Conservation (phyloP, 1,140 invertebrate genomes). For the Teleopsis dalmanni region DNA sequence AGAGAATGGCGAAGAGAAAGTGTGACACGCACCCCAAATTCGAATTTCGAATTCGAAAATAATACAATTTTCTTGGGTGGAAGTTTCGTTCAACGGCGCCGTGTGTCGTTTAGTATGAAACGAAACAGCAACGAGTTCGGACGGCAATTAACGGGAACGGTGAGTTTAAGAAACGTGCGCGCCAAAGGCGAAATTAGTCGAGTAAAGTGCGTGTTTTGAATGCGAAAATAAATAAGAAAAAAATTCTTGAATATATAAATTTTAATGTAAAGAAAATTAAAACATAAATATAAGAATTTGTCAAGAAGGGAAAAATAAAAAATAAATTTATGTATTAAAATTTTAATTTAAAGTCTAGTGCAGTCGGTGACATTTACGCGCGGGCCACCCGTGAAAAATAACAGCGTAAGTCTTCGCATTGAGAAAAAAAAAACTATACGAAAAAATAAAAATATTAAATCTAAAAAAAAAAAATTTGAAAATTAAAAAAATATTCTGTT, state of each 20-base stretch:
- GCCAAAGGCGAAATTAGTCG: slow-evolving; percentile 5
- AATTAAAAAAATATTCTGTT: too few species aligned
- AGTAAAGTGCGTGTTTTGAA: slow-evolving; percentile 1
- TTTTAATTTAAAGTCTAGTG: too few species aligned
- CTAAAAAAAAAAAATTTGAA: too few species aligned
- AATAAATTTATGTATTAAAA: not conserved
- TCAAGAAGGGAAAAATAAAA: not conserved
- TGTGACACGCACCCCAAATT: not conserved
- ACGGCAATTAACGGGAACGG: slow-evolving; percentile 10
- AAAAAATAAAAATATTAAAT: too few species aligned
- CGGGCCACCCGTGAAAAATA: too few species aligned
- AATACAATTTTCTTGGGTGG: not conserved
- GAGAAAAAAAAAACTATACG: too few species aligned
- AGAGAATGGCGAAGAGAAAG: not conserved
- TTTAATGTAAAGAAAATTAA: not conserved
- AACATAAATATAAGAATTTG: not conserved
- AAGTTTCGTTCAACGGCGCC: not conserved
- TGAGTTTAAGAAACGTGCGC: not conserved
- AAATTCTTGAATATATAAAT: not conserved
- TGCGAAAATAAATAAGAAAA: slow-evolving; percentile 3
- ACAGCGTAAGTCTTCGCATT: too few species aligned
- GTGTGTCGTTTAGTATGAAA: slow-evolving; percentile 8
- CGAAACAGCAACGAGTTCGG: slow-evolving; percentile 10
- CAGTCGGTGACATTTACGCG: too few species aligned
- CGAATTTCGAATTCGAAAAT: not conserved